phyloP scores from a whole-genome alignment of 1,140 invertebrate species.

The Apolygus lucorum region DNA sequence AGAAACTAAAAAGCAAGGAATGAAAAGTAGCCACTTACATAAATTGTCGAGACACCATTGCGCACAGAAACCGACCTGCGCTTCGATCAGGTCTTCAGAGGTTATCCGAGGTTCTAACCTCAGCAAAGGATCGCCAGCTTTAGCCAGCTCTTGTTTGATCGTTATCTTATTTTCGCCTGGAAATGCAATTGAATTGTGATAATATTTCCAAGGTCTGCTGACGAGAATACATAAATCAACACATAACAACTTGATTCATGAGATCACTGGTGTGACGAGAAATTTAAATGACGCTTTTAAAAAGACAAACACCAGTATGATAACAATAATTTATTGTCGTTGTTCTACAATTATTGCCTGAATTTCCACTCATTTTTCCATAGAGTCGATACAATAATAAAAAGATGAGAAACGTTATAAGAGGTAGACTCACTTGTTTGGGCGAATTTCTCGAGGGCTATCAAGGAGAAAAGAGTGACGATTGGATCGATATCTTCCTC shows the following conservation, averaged over 20 bases:
- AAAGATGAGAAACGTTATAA: no score
- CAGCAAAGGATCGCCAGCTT: constrained; percentile 52
- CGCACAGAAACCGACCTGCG: constrained; percentile 88
- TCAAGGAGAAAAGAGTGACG: constrained; percentile 77
- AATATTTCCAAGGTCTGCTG: no score
- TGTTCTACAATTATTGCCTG: no score
- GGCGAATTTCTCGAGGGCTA: constrained; percentile 89
- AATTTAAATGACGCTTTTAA: no score
- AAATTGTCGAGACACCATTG: constrained; percentile 90
- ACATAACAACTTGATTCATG: not conserved
- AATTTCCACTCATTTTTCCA: no score
- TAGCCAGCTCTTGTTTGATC: constrained; percentile 57
- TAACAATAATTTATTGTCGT: no score
- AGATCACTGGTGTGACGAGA: no score
- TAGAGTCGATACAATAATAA: no score
- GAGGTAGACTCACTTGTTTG: constrained; percentile 63
- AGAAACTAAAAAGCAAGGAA: no score
- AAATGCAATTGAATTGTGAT: no score
- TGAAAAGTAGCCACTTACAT: constrained; percentile 55
- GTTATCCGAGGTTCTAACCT: constrained; percentile 54
- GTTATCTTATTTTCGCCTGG: constrained; percentile 76
- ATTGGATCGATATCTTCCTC: constrained; percentile 54
- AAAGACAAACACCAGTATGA: no score
- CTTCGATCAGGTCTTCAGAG: constrained; percentile 50
- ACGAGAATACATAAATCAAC: no score